Evolutionary conservation across 1,140 invertebrate species (phyloP), one percentile per base, ranked within the genome.

Genomic region (Neotoxoptera formosana): DNA sequence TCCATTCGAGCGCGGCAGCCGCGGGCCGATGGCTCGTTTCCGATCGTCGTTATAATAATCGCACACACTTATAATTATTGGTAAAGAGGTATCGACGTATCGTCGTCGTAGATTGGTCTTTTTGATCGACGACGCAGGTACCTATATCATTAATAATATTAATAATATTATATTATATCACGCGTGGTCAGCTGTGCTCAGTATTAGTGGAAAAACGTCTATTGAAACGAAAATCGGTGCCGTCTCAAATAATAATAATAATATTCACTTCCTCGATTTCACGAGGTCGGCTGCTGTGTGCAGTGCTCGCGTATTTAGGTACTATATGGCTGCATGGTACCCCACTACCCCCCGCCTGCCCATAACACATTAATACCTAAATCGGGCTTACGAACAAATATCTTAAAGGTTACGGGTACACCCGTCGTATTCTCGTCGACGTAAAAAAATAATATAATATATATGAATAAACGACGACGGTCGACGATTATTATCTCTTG

Each of bases 401-500:
- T 53, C 47, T 53, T 53, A 89, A 89, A 89, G 87, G 87, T 89
- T 89, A 89, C 48, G 34, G n/a, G 34, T 88, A 51, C 47, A 51
- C 48, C 14, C 9, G 3, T 41, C 20, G 81, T 23, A n/a, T 53
- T 89, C 87, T 53, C 20, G n/a, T 23, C n/a, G 48, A 53, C n/a
- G 48, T 53, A 1, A 53, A 84, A 45, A 83, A 21, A 36, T n/a
- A 60, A 60, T 60, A 76, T 34, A 9, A 41, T 45, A 41, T 41
- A 41, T 36, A 36, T 25, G 30, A 89, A 89, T 34, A 48, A 89
- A 53, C n/a, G n/a, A 47, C 47, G n/a, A n/a, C n/a, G n/a, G n/a
- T 53, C n/a, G 48, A 89, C 87, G 87, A 53, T 89, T 51, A 89
- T 89, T 88, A 89, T 89, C 86, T 34, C 23, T 53, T 34, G n/a